Percentiles rank a stretch among this genome's conserved stretches.
These are phyloP conservation scores for Diarsia brunnea DNA, from an alignment of 2,888 invertebrate species.

Conservation along the genomic window DNA sequence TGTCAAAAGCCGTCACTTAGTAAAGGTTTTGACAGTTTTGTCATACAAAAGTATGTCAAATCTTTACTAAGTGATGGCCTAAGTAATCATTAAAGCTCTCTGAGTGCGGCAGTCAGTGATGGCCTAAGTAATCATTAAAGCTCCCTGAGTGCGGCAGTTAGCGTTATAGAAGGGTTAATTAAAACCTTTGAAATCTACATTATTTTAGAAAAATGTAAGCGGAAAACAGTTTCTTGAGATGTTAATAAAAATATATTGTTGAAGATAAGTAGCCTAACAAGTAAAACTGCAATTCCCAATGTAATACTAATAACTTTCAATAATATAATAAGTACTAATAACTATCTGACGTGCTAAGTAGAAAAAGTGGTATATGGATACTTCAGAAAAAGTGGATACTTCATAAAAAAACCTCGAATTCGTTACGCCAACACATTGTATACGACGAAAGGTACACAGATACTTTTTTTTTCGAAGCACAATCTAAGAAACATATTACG, in stretches of 20 bases:
- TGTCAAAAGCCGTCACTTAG: too few relatives aligned
- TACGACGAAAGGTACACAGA: neutral
- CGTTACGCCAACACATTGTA: slow-evolving; percentile 11
- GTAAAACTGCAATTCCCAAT: neutral
- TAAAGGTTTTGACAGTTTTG: too few relatives aligned
- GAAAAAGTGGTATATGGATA: slow-evolving; percentile 1
- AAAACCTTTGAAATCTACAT: neutral
- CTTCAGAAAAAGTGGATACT: neutral
- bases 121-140: too few relatives aligned
- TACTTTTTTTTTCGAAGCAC: neutral
- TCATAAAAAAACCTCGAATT: neutral
- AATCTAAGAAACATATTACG: slow-evolving; percentile 38
- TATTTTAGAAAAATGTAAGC: neutral
- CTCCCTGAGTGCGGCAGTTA: too few relatives aligned
- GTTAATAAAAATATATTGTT: neutral
- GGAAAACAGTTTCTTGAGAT: neutral
- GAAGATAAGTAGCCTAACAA: neutral
- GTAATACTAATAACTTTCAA: too few relatives aligned
- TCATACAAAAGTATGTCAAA: too few relatives aligned
- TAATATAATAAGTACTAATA: too few relatives aligned
- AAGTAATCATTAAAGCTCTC: too few relatives aligned
- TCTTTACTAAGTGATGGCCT: too few relatives aligned
- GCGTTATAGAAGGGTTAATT: neutral
- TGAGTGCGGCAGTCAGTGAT: too few relatives aligned
- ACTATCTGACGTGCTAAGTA: slow-evolving; percentile 16